Evolutionary conservation across 2,888 invertebrate genomes (phyloP).

Genomic region (Amiota minor): DNA sequence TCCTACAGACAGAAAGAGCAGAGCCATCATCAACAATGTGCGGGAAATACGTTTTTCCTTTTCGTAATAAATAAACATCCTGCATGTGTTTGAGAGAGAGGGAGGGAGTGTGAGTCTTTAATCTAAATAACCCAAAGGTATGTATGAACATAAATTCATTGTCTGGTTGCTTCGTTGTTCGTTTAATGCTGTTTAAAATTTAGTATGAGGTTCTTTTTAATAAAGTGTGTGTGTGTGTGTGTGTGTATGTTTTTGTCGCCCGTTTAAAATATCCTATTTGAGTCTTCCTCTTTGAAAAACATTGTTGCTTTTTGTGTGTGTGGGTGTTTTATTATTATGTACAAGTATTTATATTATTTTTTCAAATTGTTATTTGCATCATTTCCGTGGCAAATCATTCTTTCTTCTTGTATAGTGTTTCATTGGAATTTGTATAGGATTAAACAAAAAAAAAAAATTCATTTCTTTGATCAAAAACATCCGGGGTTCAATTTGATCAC

Average conservation of each 20-base stretch:
- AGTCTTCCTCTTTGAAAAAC: not conserved
- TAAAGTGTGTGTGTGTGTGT: not conserved
- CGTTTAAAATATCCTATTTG: too few species aligned
- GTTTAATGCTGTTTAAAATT: not conserved
- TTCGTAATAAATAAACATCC: constrained; percentile 26
- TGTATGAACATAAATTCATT: constrained; percentile 10
- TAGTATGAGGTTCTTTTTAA: too few species aligned
- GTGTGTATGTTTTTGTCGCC: constrained; percentile 2
- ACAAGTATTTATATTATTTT: too few species aligned
- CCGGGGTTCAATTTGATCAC: too few species aligned
- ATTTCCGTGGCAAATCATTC: constrained; percentile 61
- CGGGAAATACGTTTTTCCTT: constrained; percentile 22
- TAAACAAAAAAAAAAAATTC: too few species aligned
- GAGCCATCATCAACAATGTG: constrained; percentile 14
- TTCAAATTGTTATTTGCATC: constrained; percentile 56
- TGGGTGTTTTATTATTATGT: too few species aligned
- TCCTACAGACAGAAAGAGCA: too few species aligned
- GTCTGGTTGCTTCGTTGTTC: not conserved
- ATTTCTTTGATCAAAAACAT: too few species aligned
- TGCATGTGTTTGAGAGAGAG: not conserved
- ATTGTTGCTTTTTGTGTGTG: too few species aligned
- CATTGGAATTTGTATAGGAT: too few species aligned
- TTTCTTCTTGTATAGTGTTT: not conserved
- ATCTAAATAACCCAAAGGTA: constrained; percentile 28
- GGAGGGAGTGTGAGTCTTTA: not conserved